Base-by-base conservation (phyloP, 1,140 invertebrate genomes). In the Laupala kohalensis region DNA sequence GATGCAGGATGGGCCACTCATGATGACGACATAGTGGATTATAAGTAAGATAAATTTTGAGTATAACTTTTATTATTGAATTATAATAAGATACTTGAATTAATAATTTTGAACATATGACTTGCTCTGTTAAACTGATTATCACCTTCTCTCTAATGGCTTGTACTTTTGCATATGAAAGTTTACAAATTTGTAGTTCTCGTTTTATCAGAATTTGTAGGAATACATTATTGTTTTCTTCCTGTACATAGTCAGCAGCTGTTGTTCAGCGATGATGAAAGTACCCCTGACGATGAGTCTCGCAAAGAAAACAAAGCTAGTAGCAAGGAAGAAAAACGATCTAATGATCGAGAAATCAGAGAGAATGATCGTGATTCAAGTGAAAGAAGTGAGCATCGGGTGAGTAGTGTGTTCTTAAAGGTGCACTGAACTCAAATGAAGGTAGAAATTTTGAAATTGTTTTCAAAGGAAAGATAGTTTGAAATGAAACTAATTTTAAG, bases 241-340 rank as follows among this genome's bases (percentile, higher is more conserved):
- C 23, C 27, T n/a, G n/a, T 28, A 83, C 83, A 71, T 82, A 90
- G 88, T 84, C 93, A 95, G 83, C 96, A 96, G 82, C 83, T 97
- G 74, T 89, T 91, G 72, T 97, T 97, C 81, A 96, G 94, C 78
- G 94, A 97, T 83, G 94, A 96, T 75, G 95, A 97, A 81, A 73
- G 62, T 37, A 72, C 63, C 23, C 70, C 25, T 24, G 74, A 75
- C 15, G 74, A 75, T 27, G 72, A 71, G 68, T 23, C 28, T 24
- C 67, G 64, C 23, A 71, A 72, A 69, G 71, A 67, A 24, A 25
- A 28, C 24, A 72, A 27, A 37, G 30, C 63, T 24, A 37, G 64
- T 24, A 66, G 29, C 26, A 66, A 70, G 23, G 70, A 72, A 23
- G 73, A 72, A 25, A 73, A 70, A 27, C 37, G 72, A 29, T 53